Evolutionary conservation across 1,140 invertebrate genomes (phyloP).

Genomic region (Brachionus paranguensis): DNA sequence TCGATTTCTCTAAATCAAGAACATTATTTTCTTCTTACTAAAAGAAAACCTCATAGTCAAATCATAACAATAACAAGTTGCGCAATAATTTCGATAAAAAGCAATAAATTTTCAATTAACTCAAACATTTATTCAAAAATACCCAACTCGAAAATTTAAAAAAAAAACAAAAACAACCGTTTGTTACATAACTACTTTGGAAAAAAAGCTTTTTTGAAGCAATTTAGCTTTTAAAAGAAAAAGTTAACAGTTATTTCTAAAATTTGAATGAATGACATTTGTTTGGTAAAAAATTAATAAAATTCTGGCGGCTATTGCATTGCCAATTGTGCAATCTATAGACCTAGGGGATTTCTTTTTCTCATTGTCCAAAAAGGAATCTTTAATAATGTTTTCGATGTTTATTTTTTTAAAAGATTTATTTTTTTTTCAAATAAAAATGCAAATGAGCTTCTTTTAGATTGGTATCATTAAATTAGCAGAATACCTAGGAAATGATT

Average conservation of each 20-base stretch:
- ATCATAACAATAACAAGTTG: conserved; percentile 1
- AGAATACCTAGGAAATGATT: neutral
- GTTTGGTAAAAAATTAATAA: neutral
- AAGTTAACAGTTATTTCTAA: neutral
- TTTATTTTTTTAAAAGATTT: neutral
- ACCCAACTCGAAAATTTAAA: neutral
- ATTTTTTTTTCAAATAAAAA: neutral
- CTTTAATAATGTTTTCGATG: neutral
- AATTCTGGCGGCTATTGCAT: neutral
- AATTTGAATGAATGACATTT: conserved; percentile 5
- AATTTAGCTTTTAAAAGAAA: neutral
- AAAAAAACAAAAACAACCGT: neutral
- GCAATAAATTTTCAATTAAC: conserved; percentile 11
- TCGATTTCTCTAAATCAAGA: neutral
- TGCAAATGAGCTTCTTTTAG: neutral
- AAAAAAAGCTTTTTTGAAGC: neutral
- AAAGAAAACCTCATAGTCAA: neutral
- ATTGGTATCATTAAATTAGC: neutral
- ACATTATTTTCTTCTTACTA: neutral
- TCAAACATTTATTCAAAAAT: neutral
- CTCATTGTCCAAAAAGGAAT: neutral
- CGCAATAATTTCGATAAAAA: conserved; percentile 7
- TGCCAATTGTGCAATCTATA: neutral
- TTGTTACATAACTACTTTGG: neutral
- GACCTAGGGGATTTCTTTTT: neutral